A percentile compares a stretch with the other conserved stretches of the same genome.
Conservation (phyloP, 2,113 vertebrate species). For the Dicaeum eximium region DNA sequence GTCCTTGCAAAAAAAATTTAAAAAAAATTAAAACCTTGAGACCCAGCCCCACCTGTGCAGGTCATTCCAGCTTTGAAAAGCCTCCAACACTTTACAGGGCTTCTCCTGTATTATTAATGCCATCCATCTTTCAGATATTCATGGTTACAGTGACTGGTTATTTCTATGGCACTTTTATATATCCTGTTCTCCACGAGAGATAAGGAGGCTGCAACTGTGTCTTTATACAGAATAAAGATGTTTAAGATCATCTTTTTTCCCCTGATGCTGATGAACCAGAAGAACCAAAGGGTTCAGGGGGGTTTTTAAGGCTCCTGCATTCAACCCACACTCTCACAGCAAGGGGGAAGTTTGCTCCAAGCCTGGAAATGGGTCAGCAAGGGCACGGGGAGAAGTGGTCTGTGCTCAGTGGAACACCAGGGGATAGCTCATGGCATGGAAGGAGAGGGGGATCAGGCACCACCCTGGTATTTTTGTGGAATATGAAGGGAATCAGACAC, state of each 20-base stretch:
- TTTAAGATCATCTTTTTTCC: background rate
- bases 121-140: background rate
- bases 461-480: accelerated
- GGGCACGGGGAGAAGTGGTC: accelerated
- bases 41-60: background rate
- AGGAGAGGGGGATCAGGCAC: background rate
- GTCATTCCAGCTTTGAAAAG: background rate
- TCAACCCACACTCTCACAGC: background rate
- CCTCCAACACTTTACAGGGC: no score
- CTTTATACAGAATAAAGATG: background rate
- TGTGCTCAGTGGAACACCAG: background rate
- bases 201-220: background rate
- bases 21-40: background rate
- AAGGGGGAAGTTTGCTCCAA: background rate
- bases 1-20: background rate
- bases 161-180: accelerated
- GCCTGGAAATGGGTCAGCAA: background rate
- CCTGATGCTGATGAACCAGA: background rate
- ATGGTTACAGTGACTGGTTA: background rate
- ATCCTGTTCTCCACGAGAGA: background rate
- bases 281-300: background rate
- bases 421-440: accelerated
- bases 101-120: background rate
- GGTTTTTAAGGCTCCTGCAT: background rate
- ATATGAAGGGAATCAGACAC: background rate